These are phyloP conservation scores for Fulmarus glacialis DNA, from an alignment of 2,113 vertebrate genomes.

Conservation along the genomic window DNA sequence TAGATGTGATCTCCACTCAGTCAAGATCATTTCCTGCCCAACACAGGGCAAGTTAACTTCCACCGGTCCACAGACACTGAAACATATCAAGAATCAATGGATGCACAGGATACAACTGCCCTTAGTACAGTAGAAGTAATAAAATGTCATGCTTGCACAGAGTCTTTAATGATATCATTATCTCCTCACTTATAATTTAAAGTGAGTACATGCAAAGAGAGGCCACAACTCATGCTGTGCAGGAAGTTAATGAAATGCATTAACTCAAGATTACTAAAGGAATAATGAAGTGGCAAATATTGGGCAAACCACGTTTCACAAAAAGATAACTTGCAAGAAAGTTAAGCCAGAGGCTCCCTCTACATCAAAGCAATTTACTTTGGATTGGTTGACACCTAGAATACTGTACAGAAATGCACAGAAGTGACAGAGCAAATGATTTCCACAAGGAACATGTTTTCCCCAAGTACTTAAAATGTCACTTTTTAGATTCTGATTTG, in stretches of 20 bases:
- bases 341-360: neutral
- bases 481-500: neutral
- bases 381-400: neutral
- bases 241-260: neutral
- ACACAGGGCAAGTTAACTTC: neutral
- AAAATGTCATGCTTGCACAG: neutral
- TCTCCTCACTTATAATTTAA: neutral
- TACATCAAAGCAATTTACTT: neutral
- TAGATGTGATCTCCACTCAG: neutral
- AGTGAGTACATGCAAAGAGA: neutral
- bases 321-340: neutral
- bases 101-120: neutral
- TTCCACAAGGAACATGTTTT: neutral
- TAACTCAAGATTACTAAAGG: neutral
- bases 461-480: neutral
- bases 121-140: constrained; percentile 9
- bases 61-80: neutral
- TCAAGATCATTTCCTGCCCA: neutral
- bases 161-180: neutral
- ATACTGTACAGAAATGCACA: neutral
- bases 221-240: neutral
- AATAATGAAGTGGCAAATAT: neutral
- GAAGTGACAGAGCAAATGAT: neutral
- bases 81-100: neutral
- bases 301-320: neutral